phyloP scores from a whole-genome alignment of 2,797 vertebrate genomes.

The Sebastolobus altivelis region DNA sequence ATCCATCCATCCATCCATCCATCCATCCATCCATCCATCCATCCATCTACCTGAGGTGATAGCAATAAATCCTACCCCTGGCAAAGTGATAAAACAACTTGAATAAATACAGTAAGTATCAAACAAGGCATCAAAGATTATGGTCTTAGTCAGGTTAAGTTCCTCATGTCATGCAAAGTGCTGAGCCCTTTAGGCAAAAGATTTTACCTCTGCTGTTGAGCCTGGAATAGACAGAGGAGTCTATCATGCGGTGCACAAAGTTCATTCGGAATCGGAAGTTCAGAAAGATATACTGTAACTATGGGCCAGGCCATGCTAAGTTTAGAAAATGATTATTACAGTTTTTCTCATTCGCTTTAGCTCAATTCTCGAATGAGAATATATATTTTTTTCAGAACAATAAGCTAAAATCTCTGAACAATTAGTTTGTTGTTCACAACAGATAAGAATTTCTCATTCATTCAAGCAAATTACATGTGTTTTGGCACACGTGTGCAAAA shows the following conservation, averaged over 20 bases:
- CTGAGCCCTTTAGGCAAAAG: background rate
- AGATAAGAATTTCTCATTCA: too few relatives aligned
- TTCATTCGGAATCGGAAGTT: background rate
- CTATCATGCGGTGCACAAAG: too few relatives aligned
- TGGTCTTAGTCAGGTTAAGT: background rate
- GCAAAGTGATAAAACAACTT: background rate
- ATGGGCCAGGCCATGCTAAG: too few relatives aligned
- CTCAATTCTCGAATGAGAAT: too few relatives aligned
- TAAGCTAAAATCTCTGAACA: too few relatives aligned
- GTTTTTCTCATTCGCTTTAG: too few relatives aligned
- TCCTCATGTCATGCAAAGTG: background rate
- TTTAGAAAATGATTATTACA: background rate
- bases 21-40: background rate
- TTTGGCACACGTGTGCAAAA: too few relatives aligned
- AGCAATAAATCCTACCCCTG: background rate
- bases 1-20: too few relatives aligned
- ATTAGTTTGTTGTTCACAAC: too few relatives aligned
- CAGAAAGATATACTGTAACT: background rate
- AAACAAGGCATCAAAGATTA: constrained; percentile 5
- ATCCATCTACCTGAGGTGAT: background rate
- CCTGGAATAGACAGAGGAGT: background rate
- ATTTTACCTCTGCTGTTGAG: constrained; percentile 10
- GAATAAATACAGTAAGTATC: constrained; percentile 7
- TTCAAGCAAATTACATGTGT: too few relatives aligned
- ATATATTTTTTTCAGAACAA: too few relatives aligned